Evolutionary conservation across 2,888 invertebrate species (phyloP), one percentile per base, ranked within the genome.

Genomic region (Pecten maximus): DNA sequence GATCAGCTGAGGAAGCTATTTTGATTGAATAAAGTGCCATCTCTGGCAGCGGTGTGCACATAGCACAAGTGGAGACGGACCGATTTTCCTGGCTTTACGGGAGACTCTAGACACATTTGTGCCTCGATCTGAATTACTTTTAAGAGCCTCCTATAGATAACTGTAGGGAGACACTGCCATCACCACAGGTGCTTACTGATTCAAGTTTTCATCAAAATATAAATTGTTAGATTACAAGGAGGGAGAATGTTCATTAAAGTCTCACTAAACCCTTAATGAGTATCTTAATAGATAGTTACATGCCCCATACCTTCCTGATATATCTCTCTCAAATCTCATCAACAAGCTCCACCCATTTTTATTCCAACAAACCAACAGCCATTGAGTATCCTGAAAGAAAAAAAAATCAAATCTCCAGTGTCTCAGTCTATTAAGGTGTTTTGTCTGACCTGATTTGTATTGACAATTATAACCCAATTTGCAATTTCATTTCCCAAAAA

Each of bases 191-290:
- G 74, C 23, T 74, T 15, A 74, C 35, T 2, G 74, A 74, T 74
- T 35, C 12, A 74, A 74, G 74, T 74, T 74, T 35, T 74, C 74
- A 74, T 74, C 74, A 74, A 74, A 74, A 60, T 35, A 74, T 74
- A 74, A 74, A 74, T 74, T 74, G 28, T 74, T 74, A 74, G 74
- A 74, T 74, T 74, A 74, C 74, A 74, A 74, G 74, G 28, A 15
- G 35, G 74, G 74, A 35, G 74, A 74, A 74, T 74, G 74, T 74
- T 74, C 74, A 74, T 74, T 74, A 74, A n/a, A 60, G 19, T 60
- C 60, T 60, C 19, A 60, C 60, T 60, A n/a, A 74, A 74, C 2
- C 74, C 1, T 28, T 74, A 74, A 35, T 28, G 74, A 74, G 74
- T 74, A 74, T 74, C 35, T 74, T 74, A 74, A 74, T 74, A 28